A percentile compares a stretch with the other conserved stretches of the same genome.
These are phyloP conservation scores for Spinus olivaceus DNA, from an alignment of 2,797 vertebrate species.

Conservation along the genomic window DNA sequence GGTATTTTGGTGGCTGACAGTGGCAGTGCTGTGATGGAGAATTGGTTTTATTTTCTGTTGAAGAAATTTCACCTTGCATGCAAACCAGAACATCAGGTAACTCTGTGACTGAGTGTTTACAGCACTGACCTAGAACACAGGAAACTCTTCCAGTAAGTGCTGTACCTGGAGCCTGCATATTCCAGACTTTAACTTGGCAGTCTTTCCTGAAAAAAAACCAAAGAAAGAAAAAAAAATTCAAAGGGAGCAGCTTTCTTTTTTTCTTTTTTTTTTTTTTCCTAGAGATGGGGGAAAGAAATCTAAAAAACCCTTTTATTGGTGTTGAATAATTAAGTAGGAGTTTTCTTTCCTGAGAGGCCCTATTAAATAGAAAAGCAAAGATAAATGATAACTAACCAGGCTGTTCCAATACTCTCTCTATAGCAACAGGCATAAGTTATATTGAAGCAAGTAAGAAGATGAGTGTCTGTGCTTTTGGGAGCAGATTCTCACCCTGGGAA, in stretches of 20 bases:
- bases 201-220: background rate
- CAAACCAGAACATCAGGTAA: background rate
- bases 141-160: background rate
- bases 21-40: background rate
- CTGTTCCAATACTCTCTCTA: background rate
- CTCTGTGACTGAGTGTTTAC: background rate
- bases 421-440: accelerated
- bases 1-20: background rate
- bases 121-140: background rate
- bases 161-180: background rate
- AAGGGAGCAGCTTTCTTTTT: background rate
- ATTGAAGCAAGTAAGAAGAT: background rate
- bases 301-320: background rate
- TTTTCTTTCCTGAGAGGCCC: background rate
- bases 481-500: background rate
- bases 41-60: background rate
- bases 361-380: background rate
- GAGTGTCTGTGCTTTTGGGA: background rate
- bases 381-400: background rate
- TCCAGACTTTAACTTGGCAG: background rate
- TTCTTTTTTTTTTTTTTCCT: background rate
- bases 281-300: background rate
- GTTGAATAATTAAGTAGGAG: background rate
- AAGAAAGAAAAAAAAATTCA: background rate
- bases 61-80: background rate